Base-by-base conservation (phyloP, 1,140 invertebrate species). In the Mercenaria mercenaria region DNA sequence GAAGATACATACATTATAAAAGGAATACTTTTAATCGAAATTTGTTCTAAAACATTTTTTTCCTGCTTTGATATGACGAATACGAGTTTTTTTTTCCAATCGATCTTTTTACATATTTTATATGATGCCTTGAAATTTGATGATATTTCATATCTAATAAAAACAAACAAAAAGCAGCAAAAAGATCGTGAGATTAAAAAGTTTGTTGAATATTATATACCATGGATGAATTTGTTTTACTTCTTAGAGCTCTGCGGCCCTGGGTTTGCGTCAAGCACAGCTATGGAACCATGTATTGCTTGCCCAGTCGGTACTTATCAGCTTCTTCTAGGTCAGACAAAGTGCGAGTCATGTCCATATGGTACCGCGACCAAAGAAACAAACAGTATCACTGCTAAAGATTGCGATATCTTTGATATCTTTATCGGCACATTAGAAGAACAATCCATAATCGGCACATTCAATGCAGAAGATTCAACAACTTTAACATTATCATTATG, bases 281-380 rank as follows among this genome's bases (percentile, higher is more conserved):
- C 77, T 15, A 80, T 80, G 77, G 77, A 52, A 50, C 77, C 77
- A 32, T 80, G 77, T 56, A 32, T n/a, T 8, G 77, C 77, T 13
- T 80, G 77, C 34, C 77, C 77, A 59, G 11, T 56, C n/a, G 77
- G 77, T 34, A 59, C 43, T 15, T 80, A 56, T 34, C 77, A 80
- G 34, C 47, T 20, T 0, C 20, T 23, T 0, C n/a, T 29, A 80
- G 77, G 77, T 6, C n/a, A 50, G 13, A 11, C 41, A 32, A 18
- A 6, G 10, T 80, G 77, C 34, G 6, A 32, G 20, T 15, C 8
- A 50, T 80, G 77, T n/a, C 47, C 77, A 32, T 0, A n/a, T 0
- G 43, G 43, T 29, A 47, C 20, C 15, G 52, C 77, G 18, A 80
- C 77, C 8, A 47, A 15, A n/a, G 13, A n/a, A 34, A 37, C 43